Base-by-base conservation (phyloP, 2,888 invertebrate genomes). In the Cryptocheilus praepositus region DNA sequence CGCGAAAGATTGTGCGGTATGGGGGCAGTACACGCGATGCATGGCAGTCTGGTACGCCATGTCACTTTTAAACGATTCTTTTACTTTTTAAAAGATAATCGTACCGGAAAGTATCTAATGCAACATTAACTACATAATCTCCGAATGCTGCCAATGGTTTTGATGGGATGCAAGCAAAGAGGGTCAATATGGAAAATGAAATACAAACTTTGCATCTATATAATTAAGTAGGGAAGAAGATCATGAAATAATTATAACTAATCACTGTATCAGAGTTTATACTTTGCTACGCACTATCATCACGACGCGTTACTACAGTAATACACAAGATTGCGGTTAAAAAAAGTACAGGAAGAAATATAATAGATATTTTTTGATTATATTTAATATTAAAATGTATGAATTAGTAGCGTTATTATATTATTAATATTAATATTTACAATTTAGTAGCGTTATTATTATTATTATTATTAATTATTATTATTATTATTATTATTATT, bases 331-430 rank as follows among this genome's bases (percentile, higher is more conserved):
- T 36, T 36, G 36, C 63, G 67, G 61, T n/a, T 59, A 64, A 71
- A 55, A 56, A 71, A 67, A 79, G 57, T 78, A 76, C 77, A 80
- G 76, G 66, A 79, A 71, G 77, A 74, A 78, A 79, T 77, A 82
- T 71, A 73, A 82, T 82, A 86, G 81, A 86, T 86, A 85, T 86
- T 86, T 86, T 87, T 86, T 79, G 84, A 86, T 81, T 81, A 85
- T 87, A 85, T 86, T 85, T 86, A 85, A 85, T 84, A 84, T 81
- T 86, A 85, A 84, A 81, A 83, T 86, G 86, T 84, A 85, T 81
- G 85, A 83, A 85, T 84, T 81, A 83, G 80, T 83, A 85, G 84
- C 79, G 81, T 85, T 84, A 83, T 82, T 82, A 80, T 83, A 80
- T 75, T 83, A 81, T 79, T 82, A 80, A 78, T 81, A 82, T 81